These are phyloP conservation scores for Diplogasteroides magnus DNA, from an alignment of 1,140 invertebrate species.

Conservation along the genomic window DNA sequence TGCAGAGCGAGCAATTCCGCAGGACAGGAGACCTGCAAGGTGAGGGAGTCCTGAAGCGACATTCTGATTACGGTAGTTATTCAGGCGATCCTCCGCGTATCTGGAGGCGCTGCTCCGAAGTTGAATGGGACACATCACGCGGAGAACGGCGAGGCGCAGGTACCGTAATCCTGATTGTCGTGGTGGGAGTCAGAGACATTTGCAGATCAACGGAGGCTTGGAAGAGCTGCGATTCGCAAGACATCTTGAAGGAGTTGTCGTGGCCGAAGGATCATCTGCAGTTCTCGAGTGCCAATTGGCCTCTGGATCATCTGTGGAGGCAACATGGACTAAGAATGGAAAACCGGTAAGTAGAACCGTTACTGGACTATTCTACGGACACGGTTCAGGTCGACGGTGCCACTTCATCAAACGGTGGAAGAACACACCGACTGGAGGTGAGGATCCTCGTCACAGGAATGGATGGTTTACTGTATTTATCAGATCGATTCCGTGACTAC, in stretches of 20 bases:
- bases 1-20: slow-evolving; percentile 85
- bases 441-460: slow-evolving; percentile 85
- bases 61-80: not conserved
- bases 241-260: slow-evolving; percentile 61
- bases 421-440: too few relatives aligned
- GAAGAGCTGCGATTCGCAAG: slow-evolving; percentile 8
- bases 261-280: slow-evolving; percentile 79
- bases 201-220: not conserved
- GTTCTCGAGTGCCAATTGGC: slow-evolving; percentile 74
- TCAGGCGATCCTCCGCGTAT: not conserved
- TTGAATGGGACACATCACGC: not conserved
- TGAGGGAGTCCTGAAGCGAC: not conserved
- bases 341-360: slow-evolving; percentile 72
- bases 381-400: not conserved
- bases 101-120: not conserved
- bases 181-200: not conserved
- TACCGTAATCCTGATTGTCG: slow-evolving; percentile 9
- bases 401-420: not conserved
- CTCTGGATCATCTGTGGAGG: slow-evolving; percentile 68
- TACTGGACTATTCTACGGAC: not conserved
- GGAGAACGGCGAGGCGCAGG: too few relatives aligned
- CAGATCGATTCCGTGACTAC: slow-evolving; percentile 51
- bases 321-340: slow-evolving; percentile 90
- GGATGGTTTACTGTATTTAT: not conserved
- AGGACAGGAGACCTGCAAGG: slow-evolving; percentile 65